Evolutionary conservation across 2,797 vertebrate genomes (phyloP), one percentile per base, ranked within the genome.

Genomic region (Scolopax bukidnonensis): DNA sequence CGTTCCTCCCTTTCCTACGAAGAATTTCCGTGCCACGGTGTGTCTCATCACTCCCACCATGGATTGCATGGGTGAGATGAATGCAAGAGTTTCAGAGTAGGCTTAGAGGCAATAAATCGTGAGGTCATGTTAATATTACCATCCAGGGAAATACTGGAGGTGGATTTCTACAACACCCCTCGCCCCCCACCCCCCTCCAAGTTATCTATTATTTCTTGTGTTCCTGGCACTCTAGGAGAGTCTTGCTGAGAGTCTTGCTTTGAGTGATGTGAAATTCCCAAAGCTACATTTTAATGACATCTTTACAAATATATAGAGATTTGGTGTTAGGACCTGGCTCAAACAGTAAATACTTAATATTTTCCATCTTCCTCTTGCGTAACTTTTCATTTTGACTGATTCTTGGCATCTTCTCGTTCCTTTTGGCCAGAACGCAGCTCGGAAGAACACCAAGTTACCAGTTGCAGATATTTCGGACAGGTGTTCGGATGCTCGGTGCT

Each of bases 341-440:
- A 23, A 24, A 32, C 50, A 23, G 41, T 19, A 54, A 73, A 79
- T 74, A 73, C 12, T 59, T 57, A 38, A 17, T 60, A 88, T 84
- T 95, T 96, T 88, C 83, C 41, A 25, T 81, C 67, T 90, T 81
- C 18, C 41, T 71, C 33, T 76, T 33, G 3, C n/a, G 20, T 32
- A 64, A 6, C 50, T 59, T 78, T 50, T 56, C 2, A 1, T 80
- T 90, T 84, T 88, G 69, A 50, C 41, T 23, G 20, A 50, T 71
- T 87, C 40, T 82, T 86, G 80, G 80, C 45, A 50, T 50, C 70
- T 45, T 93, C 33, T 25, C 71, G 11, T 60, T 59, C 16, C 33
- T 54, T 25, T 64, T 41, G 77, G 53, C 57, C 36, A 61, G 51
- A 32, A 18, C 16, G 10, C 21, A 63, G 43, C 48, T 54, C 77